phyloP scores from a whole-genome alignment of 2,797 vertebrate genomes.

The Rhinatrema bivittatum region DNA sequence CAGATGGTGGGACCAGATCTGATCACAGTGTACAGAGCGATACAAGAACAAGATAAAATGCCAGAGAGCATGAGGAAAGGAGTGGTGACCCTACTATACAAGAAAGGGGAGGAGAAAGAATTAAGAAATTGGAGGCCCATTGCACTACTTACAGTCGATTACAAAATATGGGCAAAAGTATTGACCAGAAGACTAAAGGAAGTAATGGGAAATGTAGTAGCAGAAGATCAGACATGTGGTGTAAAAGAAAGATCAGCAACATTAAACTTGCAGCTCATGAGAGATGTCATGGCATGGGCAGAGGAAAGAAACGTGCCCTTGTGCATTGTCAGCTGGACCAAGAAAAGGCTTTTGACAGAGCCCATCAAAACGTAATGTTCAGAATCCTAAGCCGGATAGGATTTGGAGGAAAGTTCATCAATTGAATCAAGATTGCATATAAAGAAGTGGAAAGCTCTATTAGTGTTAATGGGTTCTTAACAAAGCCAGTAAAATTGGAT shows the following conservation, averaged over 20 bases:
- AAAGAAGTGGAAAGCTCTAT: neutral
- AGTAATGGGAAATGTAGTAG: neutral
- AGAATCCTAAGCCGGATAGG: neutral
- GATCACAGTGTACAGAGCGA: neutral
- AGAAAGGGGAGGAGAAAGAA: neutral
- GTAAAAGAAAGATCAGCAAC: neutral
- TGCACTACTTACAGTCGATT: neutral
- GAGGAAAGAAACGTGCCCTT: neutral
- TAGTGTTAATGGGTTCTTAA: neutral
- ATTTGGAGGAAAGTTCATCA: rapidly evolving
- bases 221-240: neutral
- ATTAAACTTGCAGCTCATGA: neutral
- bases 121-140: neutral
- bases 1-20: neutral
- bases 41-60: neutral
- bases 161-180: neutral
- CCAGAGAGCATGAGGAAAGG: neutral
- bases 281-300: neutral
- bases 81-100: neutral
- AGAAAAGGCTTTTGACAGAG: neutral
- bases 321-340: neutral
- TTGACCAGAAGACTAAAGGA: neutral
- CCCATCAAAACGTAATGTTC: neutral
- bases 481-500: neutral
- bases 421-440: neutral